These are phyloP conservation scores for Ctenopoma multispine DNA, from an alignment of 2,797 vertebrate species.

Conservation along the genomic window DNA sequence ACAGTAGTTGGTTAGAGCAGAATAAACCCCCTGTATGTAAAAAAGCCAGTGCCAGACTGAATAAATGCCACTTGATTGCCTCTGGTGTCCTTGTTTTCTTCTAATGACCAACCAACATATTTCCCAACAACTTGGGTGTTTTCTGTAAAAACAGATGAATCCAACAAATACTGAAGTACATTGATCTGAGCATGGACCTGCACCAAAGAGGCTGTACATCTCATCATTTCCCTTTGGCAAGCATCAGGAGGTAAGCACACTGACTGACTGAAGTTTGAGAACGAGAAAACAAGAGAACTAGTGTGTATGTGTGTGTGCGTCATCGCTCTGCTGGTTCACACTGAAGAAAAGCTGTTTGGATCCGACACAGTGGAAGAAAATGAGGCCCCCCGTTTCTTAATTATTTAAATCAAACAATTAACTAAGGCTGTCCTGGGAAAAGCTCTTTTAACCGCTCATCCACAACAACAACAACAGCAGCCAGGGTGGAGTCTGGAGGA, in stretches of 20 bases:
- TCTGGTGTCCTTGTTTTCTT: too few species aligned
- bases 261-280: slow-evolving; percentile 21
- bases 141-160: not conserved
- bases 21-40: too few species aligned
- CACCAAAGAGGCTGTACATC: not conserved
- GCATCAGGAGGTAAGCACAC: not conserved
- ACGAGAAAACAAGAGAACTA: not conserved
- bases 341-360: slow-evolving; percentile 57
- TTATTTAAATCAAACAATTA: slow-evolving; percentile 84
- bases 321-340: slow-evolving; percentile 8
- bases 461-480: slow-evolving; percentile 54
- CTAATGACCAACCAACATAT: not conserved
- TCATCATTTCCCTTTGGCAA: not conserved
- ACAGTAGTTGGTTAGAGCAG: too few species aligned
- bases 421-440: slow-evolving; percentile 59
- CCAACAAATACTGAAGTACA: not conserved
- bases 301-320: slow-evolving; percentile 5
- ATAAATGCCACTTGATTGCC: too few species aligned
- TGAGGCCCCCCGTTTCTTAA: slow-evolving; percentile 71
- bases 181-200: not conserved
- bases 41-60: too few species aligned
- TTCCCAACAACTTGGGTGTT: not conserved
- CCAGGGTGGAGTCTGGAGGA: slow-evolving; percentile 48
- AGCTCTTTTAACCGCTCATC: slow-evolving; percentile 60
- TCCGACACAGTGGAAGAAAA: slow-evolving; percentile 64